Evolutionary conservation across 2,113 vertebrate species (phyloP).

Genomic region (Casuarius casuarius): DNA sequence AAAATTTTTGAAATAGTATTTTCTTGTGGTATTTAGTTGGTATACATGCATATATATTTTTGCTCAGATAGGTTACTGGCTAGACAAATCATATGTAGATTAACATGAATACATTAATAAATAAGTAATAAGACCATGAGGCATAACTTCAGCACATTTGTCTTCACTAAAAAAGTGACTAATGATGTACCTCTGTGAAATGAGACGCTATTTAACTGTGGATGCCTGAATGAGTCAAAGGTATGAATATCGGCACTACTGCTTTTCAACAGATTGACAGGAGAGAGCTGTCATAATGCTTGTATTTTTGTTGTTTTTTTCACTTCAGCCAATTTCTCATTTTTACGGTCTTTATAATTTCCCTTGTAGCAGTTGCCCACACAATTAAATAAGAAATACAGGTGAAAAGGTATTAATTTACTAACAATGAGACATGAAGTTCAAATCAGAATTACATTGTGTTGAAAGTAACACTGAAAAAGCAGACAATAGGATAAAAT

Average conservation of each 20-base stretch:
- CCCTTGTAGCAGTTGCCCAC: neutral
- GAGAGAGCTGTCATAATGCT: neutral
- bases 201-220: neutral
- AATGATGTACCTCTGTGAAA: neutral
- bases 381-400: slow-evolving; percentile 12
- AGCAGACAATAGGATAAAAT: neutral
- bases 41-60: neutral
- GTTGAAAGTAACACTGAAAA: slow-evolving; percentile 17
- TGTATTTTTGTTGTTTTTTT: neutral
- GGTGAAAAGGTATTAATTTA: slow-evolving; percentile 18
- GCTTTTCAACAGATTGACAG: neutral
- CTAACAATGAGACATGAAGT: neutral
- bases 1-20: neutral
- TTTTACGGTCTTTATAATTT: slow-evolving; percentile 39
- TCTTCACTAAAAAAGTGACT: neutral
- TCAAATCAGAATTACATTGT: slow-evolving; percentile 36
- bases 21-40: neutral
- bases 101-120: neutral
- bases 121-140: neutral
- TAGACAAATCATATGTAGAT: neutral
- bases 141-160: neutral
- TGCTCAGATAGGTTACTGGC: neutral
- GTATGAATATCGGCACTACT: neutral
- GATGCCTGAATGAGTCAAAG: neutral
- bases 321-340: neutral